These are phyloP conservation scores for Iselma pallidipennis DNA, from an alignment of 2,888 invertebrate species.

Conservation along the genomic window DNA sequence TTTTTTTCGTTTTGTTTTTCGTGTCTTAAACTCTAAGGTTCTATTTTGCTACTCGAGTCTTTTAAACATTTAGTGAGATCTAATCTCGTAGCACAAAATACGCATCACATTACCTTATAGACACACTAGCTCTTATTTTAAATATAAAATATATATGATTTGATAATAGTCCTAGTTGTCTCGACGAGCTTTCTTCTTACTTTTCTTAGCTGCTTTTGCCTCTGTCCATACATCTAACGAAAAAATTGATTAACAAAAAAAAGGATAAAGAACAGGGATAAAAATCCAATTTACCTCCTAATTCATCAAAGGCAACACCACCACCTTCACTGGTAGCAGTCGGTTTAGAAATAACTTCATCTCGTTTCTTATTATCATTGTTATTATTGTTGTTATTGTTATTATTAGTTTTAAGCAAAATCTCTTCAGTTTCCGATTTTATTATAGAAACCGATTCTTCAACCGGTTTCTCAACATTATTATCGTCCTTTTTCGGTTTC, in stretches of 20 bases:
- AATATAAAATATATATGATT: slow-evolving; percentile 22
- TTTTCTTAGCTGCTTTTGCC: slow-evolving; percentile 72
- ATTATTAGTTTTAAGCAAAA: slow-evolving; percentile 25
- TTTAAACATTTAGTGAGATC: slow-evolving; percentile 45
- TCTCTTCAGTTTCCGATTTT: not conserved
- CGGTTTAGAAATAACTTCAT: slow-evolving; percentile 17
- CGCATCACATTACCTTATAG: slow-evolving; percentile 45
- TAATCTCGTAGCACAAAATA: slow-evolving; percentile 47
- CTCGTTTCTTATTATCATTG: slow-evolving; percentile 2
- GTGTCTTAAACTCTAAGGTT: not conserved
- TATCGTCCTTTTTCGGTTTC: slow-evolving; percentile 52
- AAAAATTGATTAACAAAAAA: not conserved
- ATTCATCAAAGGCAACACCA: slow-evolving; percentile 62
- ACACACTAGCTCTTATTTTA: slow-evolving; percentile 9
- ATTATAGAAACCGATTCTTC: slow-evolving; percentile 9
- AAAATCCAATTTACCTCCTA: slow-evolving; percentile 58
- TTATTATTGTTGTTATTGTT: slow-evolving; percentile 11
- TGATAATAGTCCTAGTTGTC: slow-evolving; percentile 60
- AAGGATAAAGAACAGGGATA: not conserved
- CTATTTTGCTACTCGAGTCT: slow-evolving; percentile 38
- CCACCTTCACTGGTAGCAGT: slow-evolving; percentile 28
- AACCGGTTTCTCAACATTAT: slow-evolving; percentile 26
- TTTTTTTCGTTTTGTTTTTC: not conserved
- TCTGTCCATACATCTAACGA: slow-evolving; percentile 74
- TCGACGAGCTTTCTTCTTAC: slow-evolving; percentile 77